Base-by-base conservation (phyloP, 2,113 vertebrate species). In the Thermophis baileyi region DNA sequence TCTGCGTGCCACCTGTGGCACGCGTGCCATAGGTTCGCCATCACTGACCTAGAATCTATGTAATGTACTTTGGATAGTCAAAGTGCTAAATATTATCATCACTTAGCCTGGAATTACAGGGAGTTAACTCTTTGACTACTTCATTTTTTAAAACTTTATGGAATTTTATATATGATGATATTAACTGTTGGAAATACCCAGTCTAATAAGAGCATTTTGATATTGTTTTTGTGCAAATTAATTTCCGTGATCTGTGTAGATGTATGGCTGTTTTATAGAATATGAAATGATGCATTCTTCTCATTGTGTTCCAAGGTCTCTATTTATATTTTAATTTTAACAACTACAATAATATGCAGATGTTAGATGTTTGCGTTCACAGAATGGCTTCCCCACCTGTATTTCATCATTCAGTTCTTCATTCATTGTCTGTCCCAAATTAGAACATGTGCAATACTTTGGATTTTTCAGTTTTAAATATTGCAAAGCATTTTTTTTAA, bases 361-460 rank as follows among this genome's bases (percentile, higher is more conserved):
- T 50, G 25, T 88, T 50, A 63, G n/a, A 50, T 30, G 51, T 40
- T 86, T 40, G 69, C 90, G 91, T 22, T 94, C 85, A 85, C 74
- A 86, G 0, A 44, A 1, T 63, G 91, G 51, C 85, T 91, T 53
- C 25, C 63, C 0, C 90, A 93, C 92, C 51, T 0, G 0, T 18
- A 3, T 93, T 94, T 87, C 12, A 54, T 94, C 93, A 16, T 74
- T 89, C 10, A 49, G n/a, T 30, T 53, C 63, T 27, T 63, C 27
- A 55, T 14, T 14, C 10, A 24, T 90, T 94, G 92, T 88, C 92
- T 89, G 40, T 35, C 27, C 60, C 92, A 93, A 47, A 2, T 54
- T 81, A 27, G 30, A 8, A 35, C 20, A 7, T 49, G 54, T 25
- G 3, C 54, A 81, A 35, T 24, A 81, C 22, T 89, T 57, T 93